phyloP scores from a whole-genome alignment of 1,140 invertebrate genomes.

The Limonius californicus region DNA sequence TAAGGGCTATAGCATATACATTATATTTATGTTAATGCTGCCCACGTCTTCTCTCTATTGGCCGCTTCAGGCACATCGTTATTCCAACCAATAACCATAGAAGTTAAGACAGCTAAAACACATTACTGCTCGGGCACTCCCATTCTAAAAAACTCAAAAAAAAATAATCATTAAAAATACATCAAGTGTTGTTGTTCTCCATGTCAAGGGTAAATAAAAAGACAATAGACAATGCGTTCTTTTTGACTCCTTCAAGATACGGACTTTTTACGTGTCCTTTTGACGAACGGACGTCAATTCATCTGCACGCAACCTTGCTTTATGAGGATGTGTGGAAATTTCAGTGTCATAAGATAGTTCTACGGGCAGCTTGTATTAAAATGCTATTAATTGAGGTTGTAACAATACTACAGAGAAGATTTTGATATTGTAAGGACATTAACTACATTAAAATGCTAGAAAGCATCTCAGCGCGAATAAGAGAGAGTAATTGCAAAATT shows the following conservation, averaged over 20 bases:
- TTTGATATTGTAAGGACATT: too few species aligned
- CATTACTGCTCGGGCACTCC: background rate
- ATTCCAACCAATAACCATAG: background rate
- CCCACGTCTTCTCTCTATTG: background rate
- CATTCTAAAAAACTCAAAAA: background rate
- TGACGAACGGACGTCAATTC: too few species aligned
- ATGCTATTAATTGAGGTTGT: too few species aligned
- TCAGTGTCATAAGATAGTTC: too few species aligned
- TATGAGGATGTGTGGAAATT: too few species aligned
- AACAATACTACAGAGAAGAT: too few species aligned
- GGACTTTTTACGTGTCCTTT: background rate
- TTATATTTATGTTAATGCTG: background rate
- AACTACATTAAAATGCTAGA: too few species aligned
- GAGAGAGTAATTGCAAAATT: too few species aligned
- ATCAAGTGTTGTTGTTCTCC: background rate
- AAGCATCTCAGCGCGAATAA: too few species aligned
- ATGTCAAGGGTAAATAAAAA: background rate
- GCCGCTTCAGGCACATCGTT: background rate
- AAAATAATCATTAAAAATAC: background rate
- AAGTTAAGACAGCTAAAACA: background rate
- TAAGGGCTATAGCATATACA: too few species aligned
- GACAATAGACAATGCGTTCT: background rate
- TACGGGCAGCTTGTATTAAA: too few species aligned
- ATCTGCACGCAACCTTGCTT: background rate
- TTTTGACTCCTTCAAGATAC: background rate